Evolutionary conservation across 2,113 vertebrate species (phyloP).

Genomic region (Ascaphus truei): DNA sequence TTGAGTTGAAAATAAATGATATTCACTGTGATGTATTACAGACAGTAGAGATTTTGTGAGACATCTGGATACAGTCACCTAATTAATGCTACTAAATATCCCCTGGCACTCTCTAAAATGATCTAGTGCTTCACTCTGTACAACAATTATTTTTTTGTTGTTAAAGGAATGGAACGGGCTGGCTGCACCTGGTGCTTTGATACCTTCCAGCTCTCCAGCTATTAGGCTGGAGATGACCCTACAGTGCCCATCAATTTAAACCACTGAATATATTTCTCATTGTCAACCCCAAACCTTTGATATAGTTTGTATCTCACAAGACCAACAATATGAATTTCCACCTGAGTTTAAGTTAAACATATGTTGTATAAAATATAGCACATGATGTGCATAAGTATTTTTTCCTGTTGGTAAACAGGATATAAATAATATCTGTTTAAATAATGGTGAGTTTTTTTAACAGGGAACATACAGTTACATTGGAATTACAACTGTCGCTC

Average conservation of each 20-base stretch:
- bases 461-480: too few relatives aligned
- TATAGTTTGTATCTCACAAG: too few relatives aligned
- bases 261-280: neutral
- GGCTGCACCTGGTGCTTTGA: neutral
- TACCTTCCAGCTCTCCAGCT: neutral
- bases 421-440: too few relatives aligned
- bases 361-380: too few relatives aligned
- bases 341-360: too few relatives aligned
- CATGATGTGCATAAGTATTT: too few relatives aligned
- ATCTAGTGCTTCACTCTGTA: neutral
- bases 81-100: conserved; percentile 2
- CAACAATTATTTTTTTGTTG: neutral
- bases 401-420: too few relatives aligned
- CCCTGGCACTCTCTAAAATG: neutral
- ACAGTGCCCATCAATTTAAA: neutral
- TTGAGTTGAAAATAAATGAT: conserved; percentile 10
- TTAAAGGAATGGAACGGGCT: neutral
- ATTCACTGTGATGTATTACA: neutral
- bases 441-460: too few relatives aligned
- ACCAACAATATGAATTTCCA: too few relatives aligned
- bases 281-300: neutral
- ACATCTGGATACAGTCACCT: conserved; percentile 25
- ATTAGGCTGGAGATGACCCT: neutral
- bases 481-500: too few relatives aligned
- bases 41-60: conserved; percentile 11